Evolutionary conservation across 2,888 invertebrate genomes (phyloP).

Genomic region (Gnatocerus cornutus): DNA sequence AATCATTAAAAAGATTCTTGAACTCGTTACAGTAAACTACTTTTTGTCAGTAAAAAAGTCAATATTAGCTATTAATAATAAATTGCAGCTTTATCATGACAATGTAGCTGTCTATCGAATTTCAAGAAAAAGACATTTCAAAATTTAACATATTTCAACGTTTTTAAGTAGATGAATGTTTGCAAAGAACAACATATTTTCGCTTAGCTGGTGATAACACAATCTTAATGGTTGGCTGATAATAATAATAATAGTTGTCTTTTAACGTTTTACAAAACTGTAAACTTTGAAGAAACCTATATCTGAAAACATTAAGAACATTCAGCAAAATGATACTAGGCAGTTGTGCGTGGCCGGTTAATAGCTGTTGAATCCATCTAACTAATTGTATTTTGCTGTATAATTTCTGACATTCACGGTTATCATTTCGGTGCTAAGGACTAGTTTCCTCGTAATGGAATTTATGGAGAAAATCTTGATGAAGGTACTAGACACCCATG

Average conservation of each 20-base stretch:
- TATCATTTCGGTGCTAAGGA: not conserved
- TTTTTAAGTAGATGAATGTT: conserved; percentile 6
- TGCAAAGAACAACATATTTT: conserved; percentile 4
- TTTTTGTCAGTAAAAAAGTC: too few species aligned
- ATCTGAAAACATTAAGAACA: conserved; percentile 3
- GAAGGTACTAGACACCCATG: too few species aligned
- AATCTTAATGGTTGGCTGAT: conserved; percentile 32
- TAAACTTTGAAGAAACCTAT: conserved; percentile 19
- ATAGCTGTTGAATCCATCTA: conserved; percentile 30
- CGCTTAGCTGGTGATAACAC: conserved; percentile 4
- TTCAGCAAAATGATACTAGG: conserved; percentile 16
- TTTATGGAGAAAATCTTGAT: not conserved
- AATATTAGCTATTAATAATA: not conserved
- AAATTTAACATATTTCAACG: not conserved
- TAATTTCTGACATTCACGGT: conserved; percentile 15
- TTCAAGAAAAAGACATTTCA: not conserved
- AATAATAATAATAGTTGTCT: conserved; percentile 36
- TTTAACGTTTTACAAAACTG: conserved; percentile 8
- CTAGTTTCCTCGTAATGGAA: not conserved
- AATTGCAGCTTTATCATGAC: not conserved
- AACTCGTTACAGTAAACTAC: too few species aligned
- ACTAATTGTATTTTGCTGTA: conserved; percentile 31
- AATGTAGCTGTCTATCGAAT: not conserved
- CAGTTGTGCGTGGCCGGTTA: conserved; percentile 17
- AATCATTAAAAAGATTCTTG: too few species aligned